Percentiles rank a stretch among this genome's conserved stretches.
Conservation (phyloP, 2,888 invertebrate genomes). For the Pyralis farinalis region DNA sequence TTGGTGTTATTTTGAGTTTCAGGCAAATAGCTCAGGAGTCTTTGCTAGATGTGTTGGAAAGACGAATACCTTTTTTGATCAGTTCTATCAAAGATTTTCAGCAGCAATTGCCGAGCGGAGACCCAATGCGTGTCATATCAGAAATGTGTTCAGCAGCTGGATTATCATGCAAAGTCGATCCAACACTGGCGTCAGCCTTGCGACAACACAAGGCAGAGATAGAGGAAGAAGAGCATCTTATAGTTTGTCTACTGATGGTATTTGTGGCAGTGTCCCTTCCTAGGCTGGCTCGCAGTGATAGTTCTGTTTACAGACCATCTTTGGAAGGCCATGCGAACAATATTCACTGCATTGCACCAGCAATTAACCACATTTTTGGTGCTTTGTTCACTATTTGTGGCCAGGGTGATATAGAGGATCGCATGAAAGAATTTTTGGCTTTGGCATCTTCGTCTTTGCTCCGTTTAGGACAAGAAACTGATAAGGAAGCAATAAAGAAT, state of each 20-base stretch:
- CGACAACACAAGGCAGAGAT: conserved; percentile 93
- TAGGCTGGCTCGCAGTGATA: conserved; percentile 94
- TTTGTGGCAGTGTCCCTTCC: conserved; percentile 99
- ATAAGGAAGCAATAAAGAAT: conserved; percentile 95
- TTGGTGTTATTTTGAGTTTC: conserved; percentile 98
- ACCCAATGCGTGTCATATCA: conserved; percentile 94
- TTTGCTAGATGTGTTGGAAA: conserved; percentile 94
- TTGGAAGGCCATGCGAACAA: conserved; percentile 98
- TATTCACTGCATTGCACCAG: conserved; percentile 98
- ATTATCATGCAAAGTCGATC: conserved; percentile 95
- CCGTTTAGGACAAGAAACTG: conserved; percentile 96
- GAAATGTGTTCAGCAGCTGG: conserved; percentile 99
- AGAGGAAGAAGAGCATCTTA: conserved; percentile 95
- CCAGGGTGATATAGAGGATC: conserved; percentile 96
- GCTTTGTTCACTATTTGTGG: conserved; percentile 98
- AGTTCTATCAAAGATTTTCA: conserved; percentile 97
- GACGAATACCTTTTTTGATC: conserved; percentile 96
- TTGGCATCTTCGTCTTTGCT: conserved; percentile 97
- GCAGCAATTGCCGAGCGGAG: conserved; percentile 94
- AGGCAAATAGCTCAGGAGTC: conserved; percentile 96
- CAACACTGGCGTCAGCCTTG: conserved; percentile 94
- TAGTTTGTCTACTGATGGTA: conserved; percentile 98
- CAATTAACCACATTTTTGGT: conserved; percentile 97
- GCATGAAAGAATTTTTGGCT: conserved; percentile 97
- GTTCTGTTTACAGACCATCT: conserved; percentile 93